A percentile compares a stretch with the other conserved stretches of the same genome.
These are phyloP conservation scores for Euplagia quadripunctaria DNA, from an alignment of 2,888 invertebrate genomes.

Conservation along the genomic window DNA sequence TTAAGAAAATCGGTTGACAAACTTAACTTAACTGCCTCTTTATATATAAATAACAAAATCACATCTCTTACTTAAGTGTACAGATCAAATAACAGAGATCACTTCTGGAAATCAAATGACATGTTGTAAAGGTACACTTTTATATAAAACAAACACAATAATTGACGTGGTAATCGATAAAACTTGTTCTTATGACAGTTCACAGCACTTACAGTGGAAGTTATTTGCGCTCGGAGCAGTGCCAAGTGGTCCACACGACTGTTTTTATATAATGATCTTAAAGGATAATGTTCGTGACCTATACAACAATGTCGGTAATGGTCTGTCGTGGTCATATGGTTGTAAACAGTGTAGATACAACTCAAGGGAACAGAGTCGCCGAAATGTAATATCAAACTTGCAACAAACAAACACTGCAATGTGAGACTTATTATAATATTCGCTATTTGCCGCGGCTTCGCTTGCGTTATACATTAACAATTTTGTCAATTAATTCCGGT, in stretches of 20 bases:
- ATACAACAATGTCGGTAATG: not conserved
- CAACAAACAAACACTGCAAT: too few relatives aligned
- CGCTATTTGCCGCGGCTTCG: too few relatives aligned
- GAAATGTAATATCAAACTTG: too few relatives aligned
- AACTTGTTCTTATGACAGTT: constrained; percentile 19
- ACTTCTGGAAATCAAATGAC: not conserved
- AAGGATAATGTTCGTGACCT: constrained; percentile 11
- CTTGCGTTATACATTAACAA: too few relatives aligned
- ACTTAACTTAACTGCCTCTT: too few relatives aligned
- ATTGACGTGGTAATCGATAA: not conserved
- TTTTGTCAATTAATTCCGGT: too few relatives aligned
- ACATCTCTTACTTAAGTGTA: not conserved
- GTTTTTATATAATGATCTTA: constrained; percentile 20
- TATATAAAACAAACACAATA: constrained; percentile 11
- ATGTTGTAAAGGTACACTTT: constrained; percentile 9
- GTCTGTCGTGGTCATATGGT: not conserved
- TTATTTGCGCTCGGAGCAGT: constrained; percentile 17
- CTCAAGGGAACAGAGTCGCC: too few relatives aligned
- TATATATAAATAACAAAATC: not conserved
- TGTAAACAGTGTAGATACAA: not conserved
- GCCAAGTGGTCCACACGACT: not conserved
- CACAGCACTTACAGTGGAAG: constrained; percentile 5
- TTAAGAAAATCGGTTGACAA: too few relatives aligned
- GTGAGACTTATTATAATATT: too few relatives aligned
- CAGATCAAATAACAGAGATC: not conserved